A percentile compares a stretch with the other conserved stretches of the same genome.
phyloP scores from a whole-genome alignment of 1,140 invertebrate species.

The Aculops lycopersici region DNA sequence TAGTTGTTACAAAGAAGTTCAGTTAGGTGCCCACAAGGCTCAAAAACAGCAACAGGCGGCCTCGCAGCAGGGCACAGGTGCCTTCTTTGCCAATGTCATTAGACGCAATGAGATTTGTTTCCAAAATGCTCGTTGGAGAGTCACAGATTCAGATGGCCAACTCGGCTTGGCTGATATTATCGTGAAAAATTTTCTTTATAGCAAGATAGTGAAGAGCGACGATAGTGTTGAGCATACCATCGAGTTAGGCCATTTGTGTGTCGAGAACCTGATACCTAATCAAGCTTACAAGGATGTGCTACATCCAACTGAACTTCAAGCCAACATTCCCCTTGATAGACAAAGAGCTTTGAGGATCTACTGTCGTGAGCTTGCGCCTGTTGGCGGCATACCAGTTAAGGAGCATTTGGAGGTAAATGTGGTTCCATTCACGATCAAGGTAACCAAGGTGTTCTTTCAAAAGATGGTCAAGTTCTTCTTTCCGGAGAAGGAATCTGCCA shows the following conservation, averaged over 20 bases:
- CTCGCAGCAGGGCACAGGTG: slow-evolving; percentile 17
- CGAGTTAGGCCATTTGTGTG: slow-evolving; percentile 79
- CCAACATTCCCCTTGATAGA: slow-evolving; percentile 55
- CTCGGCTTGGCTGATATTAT: slow-evolving; percentile 80
- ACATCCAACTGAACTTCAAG: slow-evolving; percentile 47
- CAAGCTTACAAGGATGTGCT: slow-evolving; percentile 74
- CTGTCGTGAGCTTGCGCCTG: slow-evolving; percentile 57
- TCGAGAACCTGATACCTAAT: slow-evolving; percentile 74
- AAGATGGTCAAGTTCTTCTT: slow-evolving; percentile 95
- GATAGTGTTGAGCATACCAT: slow-evolving; percentile 85
- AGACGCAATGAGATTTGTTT: slow-evolving; percentile 88
- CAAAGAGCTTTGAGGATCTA: slow-evolving; percentile 49
- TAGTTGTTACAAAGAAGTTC: slow-evolving; percentile 48
- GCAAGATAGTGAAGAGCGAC: slow-evolving; percentile 76
- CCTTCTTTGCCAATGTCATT: slow-evolving; percentile 26
- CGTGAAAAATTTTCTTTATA: slow-evolving; percentile 84
- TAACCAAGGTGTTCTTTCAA: slow-evolving; percentile 88
- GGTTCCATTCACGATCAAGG: slow-evolving; percentile 56
- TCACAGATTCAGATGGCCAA: slow-evolving; percentile 87
- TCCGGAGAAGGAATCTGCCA: slow-evolving; percentile 54
- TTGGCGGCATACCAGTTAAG: slow-evolving; percentile 87
- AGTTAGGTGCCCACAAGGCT: slow-evolving; percentile 19
- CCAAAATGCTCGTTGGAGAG: slow-evolving; percentile 84
- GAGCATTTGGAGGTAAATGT: slow-evolving; percentile 93
- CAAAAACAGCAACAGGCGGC: slow-evolving; percentile 8